Percentiles rank a stretch among this genome's conserved stretches.
These are phyloP conservation scores for Hermatobates lingyangjiaoensis DNA, from an alignment of 1,140 invertebrate genomes.

Conservation along the genomic window DNA sequence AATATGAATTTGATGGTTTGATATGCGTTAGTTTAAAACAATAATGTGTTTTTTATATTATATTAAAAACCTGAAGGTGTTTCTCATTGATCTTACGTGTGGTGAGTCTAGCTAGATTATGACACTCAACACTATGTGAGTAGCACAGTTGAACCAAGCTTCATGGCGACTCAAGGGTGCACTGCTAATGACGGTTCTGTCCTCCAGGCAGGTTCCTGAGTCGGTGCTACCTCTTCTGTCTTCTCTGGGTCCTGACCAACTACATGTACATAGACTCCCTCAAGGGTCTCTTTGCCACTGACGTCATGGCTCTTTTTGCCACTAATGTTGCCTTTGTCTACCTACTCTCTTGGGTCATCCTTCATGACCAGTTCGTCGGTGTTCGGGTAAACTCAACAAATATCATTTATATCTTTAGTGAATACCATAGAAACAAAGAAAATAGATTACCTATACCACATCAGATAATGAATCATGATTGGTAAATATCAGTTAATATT, in stretches of 20 bases:
- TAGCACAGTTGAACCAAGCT: no score
- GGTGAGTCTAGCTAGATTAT: no score
- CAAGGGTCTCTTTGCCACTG: conserved; percentile 66
- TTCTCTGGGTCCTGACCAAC: conserved; percentile 79
- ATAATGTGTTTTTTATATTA: no score
- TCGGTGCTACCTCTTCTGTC: conserved; percentile 67
- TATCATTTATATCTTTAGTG: neutral
- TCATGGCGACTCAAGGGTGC: no score
- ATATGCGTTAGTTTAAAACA: no score
- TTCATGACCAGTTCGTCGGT: conserved; percentile 90
- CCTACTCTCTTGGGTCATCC: conserved; percentile 83
- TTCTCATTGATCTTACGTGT: no score
- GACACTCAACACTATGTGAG: no score
- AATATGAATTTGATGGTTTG: no score
- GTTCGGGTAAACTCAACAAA: conserved; percentile 52
- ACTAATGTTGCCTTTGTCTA: conserved; percentile 87
- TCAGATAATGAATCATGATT: no score
- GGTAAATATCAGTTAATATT: no score
- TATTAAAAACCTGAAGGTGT: no score
- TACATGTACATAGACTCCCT: conserved; percentile 79
- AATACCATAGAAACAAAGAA: neutral
- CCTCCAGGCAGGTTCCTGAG: conserved; percentile 60
- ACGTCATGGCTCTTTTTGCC: conserved; percentile 79
- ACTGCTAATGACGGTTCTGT: no score
- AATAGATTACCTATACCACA: neutral